Conservation (phyloP, 2,113 vertebrate species). For the Nerophis ophidion region DNA sequence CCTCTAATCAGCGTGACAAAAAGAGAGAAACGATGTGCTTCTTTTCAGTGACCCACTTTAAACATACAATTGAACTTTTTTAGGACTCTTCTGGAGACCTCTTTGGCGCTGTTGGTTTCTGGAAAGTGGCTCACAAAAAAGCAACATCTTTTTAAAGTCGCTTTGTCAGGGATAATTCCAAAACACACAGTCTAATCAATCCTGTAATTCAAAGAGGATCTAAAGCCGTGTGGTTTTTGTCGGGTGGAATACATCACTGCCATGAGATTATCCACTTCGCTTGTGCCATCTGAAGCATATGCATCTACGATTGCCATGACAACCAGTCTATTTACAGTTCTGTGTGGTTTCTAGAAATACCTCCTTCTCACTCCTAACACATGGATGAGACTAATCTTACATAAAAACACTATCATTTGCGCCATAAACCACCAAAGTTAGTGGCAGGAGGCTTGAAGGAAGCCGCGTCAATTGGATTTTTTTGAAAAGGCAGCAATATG, state of each 20-base stretch:
- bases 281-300: slow-evolving; percentile 11
- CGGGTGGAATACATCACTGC: slow-evolving; percentile 18
- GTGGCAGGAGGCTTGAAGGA: background rate
- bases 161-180: background rate
- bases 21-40: slow-evolving; percentile 13
- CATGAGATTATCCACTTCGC: slow-evolving; percentile 12
- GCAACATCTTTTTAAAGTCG: background rate
- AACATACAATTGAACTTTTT: slow-evolving; percentile 14
- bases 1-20: slow-evolving; percentile 10
- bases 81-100: slow-evolving; percentile 12
- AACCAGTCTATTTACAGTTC: slow-evolving; percentile 58
- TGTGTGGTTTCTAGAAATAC: slow-evolving; percentile 22
- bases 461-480: background rate
- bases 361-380: slow-evolving; percentile 14
- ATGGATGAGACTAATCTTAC: background rate
- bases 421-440: slow-evolving; percentile 2
- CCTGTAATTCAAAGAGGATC: background rate
- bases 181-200: slow-evolving; percentile 1
- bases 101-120: slow-evolving; percentile 9
- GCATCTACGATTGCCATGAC: slow-evolving; percentile 45
- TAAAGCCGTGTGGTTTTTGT: background rate
- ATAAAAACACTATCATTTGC: background rate
- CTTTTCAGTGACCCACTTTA: slow-evolving; percentile 24
- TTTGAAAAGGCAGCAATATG: slow-evolving; percentile 7
- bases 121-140: background rate